A percentile compares a stretch with the other conserved stretches of the same genome.
Conservation (phyloP, 2,113 vertebrate genomes). For the Chaetura pelagica region DNA sequence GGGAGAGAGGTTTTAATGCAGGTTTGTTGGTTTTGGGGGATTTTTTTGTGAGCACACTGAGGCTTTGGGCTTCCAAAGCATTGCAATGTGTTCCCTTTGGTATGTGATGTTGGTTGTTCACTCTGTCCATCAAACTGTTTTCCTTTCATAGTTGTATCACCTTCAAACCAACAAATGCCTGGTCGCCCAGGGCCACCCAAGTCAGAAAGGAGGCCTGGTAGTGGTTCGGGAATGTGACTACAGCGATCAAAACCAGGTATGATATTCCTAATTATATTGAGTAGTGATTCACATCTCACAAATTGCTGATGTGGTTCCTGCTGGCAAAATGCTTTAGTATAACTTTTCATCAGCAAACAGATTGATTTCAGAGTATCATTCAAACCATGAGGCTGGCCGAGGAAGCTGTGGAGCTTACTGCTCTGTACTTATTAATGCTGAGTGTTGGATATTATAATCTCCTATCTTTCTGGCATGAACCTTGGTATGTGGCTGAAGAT, state of each 20-base stretch:
- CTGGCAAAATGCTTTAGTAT: neutral
- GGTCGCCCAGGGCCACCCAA: conserved; percentile 90
- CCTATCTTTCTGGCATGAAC: neutral
- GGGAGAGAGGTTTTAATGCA: neutral
- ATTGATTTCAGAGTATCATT: neutral
- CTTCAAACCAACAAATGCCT: conserved; percentile 88
- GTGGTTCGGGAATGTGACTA: conserved; percentile 88
- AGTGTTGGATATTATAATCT: neutral
- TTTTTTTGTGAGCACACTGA: neutral
- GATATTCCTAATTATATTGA: neutral
- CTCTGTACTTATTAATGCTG: neutral
- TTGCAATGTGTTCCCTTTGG: neutral
- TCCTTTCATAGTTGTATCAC: conserved; percentile 83
- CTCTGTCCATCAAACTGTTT: neutral
- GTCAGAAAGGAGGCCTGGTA: conserved; percentile 91
- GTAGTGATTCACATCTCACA: neutral
- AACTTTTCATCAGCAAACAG: neutral
- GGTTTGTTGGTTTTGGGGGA: neutral
- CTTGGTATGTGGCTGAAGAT: neutral
- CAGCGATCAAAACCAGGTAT: conserved; percentile 88
- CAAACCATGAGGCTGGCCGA: neutral
- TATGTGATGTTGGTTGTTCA: neutral
- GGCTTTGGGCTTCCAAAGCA: neutral
- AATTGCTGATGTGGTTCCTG: neutral
- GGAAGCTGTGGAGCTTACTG: neutral